Evolutionary conservation across 2,888 invertebrate species (phyloP).

Genomic region (Acleris holmiana): DNA sequence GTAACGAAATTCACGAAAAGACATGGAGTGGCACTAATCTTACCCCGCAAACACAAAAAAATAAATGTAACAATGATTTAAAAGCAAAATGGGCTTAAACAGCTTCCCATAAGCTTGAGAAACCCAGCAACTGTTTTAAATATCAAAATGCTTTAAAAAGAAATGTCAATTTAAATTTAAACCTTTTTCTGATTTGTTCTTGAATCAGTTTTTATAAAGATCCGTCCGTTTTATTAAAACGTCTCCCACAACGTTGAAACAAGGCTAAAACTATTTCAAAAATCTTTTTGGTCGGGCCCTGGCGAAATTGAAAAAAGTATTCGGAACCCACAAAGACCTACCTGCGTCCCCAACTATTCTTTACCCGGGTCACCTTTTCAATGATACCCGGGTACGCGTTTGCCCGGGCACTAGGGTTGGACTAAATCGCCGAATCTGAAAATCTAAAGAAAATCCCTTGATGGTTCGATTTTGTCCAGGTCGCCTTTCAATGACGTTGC

Average conservation of each 20-base stretch:
- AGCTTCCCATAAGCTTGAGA: too few relatives aligned
- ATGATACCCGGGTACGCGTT: slow-evolving; percentile 6
- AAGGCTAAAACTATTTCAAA: slow-evolving; percentile 20
- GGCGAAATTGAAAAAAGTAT: slow-evolving; percentile 34
- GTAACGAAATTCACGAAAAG: too few relatives aligned
- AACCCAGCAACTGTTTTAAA: too few relatives aligned
- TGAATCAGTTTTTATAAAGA: neutral
- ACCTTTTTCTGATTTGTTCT: too few relatives aligned
- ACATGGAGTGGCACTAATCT: too few relatives aligned
- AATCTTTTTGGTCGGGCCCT: slow-evolving; percentile 23
- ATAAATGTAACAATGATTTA: too few relatives aligned
- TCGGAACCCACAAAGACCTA: slow-evolving; percentile 30
- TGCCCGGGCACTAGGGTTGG: slow-evolving; percentile 6
- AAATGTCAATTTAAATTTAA: too few relatives aligned
- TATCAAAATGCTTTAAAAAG: too few relatives aligned
- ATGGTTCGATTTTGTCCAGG: slow-evolving; percentile 11
- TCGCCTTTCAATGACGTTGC: slow-evolving; percentile 8
- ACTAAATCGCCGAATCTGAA: slow-evolving; percentile 10
- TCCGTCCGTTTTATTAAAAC: neutral
- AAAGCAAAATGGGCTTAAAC: too few relatives aligned
- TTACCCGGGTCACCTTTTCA: slow-evolving; percentile 17
- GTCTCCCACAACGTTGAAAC: slow-evolving; percentile 4
- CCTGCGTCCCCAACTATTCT: slow-evolving; percentile 33
- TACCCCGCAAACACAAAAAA: too few relatives aligned
- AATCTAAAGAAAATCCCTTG: slow-evolving; percentile 14